These are phyloP conservation scores for Drosophila lacteicornis DNA, from an alignment of 1,140 invertebrate species.

Conservation along the genomic window DNA sequence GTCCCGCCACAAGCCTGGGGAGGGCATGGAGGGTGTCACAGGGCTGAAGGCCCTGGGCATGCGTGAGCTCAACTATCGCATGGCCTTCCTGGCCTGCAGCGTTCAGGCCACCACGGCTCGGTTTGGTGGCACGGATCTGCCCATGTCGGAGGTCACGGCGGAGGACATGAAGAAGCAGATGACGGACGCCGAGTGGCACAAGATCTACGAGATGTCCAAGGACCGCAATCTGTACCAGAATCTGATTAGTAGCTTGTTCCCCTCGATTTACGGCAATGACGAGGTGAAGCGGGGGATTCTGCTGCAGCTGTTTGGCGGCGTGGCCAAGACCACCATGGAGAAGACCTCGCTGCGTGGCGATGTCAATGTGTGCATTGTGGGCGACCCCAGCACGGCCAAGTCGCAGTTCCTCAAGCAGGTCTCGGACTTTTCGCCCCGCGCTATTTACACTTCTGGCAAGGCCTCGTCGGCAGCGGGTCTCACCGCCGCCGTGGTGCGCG, in stretches of 20 bases:
- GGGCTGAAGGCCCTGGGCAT: slow-evolving; percentile 98
- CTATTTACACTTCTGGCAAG: slow-evolving; percentile 99
- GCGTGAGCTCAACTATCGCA: slow-evolving; percentile 96
- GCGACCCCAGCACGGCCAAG: slow-evolving; percentile 99
- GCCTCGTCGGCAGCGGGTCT: slow-evolving; percentile 98
- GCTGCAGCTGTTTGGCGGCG: slow-evolving; percentile 99
- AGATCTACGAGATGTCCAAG: slow-evolving; percentile 98
- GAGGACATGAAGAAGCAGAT: slow-evolving; percentile 97
- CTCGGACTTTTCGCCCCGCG: slow-evolving; percentile 97
- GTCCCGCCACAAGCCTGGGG: slow-evolving; percentile 89
- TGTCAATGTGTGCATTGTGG: slow-evolving; percentile 99
- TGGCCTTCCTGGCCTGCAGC: slow-evolving; percentile 97
- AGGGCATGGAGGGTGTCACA: slow-evolving; percentile 95
- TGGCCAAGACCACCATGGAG: slow-evolving; percentile 97
- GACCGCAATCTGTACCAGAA: slow-evolving; percentile 97
- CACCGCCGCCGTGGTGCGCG: slow-evolving; percentile 98
- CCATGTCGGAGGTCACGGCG: slow-evolving; percentile 93
- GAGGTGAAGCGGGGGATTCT: slow-evolving; percentile 98
- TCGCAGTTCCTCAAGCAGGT: slow-evolving; percentile 99
- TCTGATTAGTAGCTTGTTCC: slow-evolving; percentile 96
- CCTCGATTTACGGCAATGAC: slow-evolving; percentile 98
- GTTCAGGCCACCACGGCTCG: slow-evolving; percentile 94
- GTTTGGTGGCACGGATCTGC: slow-evolving; percentile 92
- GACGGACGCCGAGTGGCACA: slow-evolving; percentile 97
- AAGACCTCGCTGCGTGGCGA: slow-evolving; percentile 95